These are phyloP conservation scores for Anthopleura sola DNA, from an alignment of 64 coral and sea anemone genomes.

Conservation along the genomic window DNA sequence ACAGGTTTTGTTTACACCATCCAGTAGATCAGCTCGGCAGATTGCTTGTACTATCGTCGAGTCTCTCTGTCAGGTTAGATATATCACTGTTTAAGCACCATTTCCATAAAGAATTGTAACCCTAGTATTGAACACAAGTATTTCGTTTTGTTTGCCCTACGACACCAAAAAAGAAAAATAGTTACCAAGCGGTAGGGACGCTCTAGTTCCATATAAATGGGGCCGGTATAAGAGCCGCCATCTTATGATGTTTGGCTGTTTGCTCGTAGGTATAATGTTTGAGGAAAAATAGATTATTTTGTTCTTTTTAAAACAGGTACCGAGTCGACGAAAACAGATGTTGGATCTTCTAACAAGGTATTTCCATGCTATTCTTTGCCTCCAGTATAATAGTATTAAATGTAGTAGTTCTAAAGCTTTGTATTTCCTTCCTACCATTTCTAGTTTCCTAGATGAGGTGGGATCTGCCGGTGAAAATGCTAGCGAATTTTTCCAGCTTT, in stretches of 20 bases:
- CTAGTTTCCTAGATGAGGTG: constrained; percentile 86
- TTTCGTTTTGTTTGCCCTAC: too few relatives aligned
- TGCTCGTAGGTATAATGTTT: too few relatives aligned
- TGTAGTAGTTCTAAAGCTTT: not conserved
- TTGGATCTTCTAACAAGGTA: constrained; percentile 93
- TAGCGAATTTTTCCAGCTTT: constrained; percentile 88
- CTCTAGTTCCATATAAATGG: too few relatives aligned
- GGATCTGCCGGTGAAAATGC: constrained; percentile 92
- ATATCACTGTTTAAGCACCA: too few relatives aligned
- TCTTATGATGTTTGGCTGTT: too few relatives aligned
- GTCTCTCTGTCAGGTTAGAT: constrained; percentile 87
- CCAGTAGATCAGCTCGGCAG: constrained; percentile 79
- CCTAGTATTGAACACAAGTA: too few relatives aligned
- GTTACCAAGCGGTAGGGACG: too few relatives aligned
- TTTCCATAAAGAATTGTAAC: too few relatives aligned
- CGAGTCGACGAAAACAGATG: constrained; percentile 81
- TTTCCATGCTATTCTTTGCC: not conserved
- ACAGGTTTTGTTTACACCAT: constrained; percentile 91
- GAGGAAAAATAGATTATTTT: not conserved
- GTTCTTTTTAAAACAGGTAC: constrained; percentile 43
- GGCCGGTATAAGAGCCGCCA: too few relatives aligned
- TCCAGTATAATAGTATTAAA: not conserved
- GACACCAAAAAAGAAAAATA: too few relatives aligned
- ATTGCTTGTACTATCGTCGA: constrained; percentile 96
- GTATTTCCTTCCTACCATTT: not conserved